These are phyloP conservation scores for Branchinecta sandiegonensis DNA, from an alignment of 2,888 invertebrate genomes.

Conservation along the genomic window DNA sequence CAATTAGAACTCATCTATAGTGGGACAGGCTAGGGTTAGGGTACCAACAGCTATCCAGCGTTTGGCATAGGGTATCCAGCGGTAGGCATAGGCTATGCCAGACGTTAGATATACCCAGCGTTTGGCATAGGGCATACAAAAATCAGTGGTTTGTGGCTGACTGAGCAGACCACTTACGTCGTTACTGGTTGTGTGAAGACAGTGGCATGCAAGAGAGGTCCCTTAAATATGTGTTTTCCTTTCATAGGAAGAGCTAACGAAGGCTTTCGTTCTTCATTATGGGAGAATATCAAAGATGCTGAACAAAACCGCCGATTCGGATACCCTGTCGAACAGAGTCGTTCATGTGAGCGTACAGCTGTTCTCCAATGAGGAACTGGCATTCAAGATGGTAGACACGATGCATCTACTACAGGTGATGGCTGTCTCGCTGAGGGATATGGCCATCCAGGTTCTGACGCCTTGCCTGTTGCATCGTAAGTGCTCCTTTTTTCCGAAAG, in stretches of 20 bases:
- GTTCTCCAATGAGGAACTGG: constrained; percentile 84
- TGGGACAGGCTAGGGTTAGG: too few species aligned
- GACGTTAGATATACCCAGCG: too few species aligned
- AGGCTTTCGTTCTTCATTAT: constrained; percentile 91
- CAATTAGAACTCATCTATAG: too few species aligned
- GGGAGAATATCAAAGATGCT: constrained; percentile 83
- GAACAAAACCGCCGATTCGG: constrained; percentile 67
- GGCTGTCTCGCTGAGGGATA: constrained; percentile 73
- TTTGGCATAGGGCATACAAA: too few species aligned
- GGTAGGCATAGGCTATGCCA: too few species aligned
- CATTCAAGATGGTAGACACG: constrained; percentile 77
- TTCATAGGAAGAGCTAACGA: constrained; percentile 65
- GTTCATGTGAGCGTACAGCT: constrained; percentile 94
- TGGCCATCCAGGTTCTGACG: constrained; percentile 83
- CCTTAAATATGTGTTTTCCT: not conserved
- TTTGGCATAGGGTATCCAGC: too few species aligned
- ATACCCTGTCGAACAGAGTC: constrained; percentile 83
- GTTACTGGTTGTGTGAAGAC: not conserved
- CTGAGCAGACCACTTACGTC: too few species aligned
- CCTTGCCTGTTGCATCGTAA: constrained; percentile 69
- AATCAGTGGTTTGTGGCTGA: too few species aligned
- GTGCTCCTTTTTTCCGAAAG: constrained; percentile 27
- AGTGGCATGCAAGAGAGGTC: not conserved
- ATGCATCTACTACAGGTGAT: constrained; percentile 79
- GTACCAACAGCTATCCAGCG: too few species aligned